phyloP scores from a whole-genome alignment of 2,113 vertebrate species.

The Pheucticus melanocephalus region DNA sequence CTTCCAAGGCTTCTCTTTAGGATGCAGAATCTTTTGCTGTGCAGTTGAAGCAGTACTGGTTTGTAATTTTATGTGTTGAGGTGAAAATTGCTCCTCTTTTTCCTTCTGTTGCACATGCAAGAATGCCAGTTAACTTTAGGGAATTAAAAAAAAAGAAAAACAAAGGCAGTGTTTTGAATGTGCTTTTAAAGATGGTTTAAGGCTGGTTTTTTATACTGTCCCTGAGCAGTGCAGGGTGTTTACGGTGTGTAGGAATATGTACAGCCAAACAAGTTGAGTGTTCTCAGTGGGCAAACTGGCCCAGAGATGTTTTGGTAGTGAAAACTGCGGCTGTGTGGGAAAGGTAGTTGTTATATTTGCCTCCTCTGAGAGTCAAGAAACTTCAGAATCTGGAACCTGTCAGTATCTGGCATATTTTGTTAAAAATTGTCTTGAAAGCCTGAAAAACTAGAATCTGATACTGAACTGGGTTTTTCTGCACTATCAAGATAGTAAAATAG shows the following conservation, averaged over 20 bases:
- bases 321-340: background rate
- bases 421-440: background rate
- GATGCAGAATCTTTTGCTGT: background rate
- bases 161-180: rapidly evolving
- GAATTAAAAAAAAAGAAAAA: rapidly evolving
- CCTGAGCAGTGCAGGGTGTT: background rate
- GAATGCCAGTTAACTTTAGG: no score
- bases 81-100: background rate
- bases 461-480: background rate
- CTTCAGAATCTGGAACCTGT: background rate
- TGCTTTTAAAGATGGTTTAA: background rate
- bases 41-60: background rate
- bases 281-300: background rate
- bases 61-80: background rate
- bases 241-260: background rate
- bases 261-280: background rate
- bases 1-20: background rate
- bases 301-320: background rate
- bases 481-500: background rate
- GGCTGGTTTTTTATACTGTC: background rate
- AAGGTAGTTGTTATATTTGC: background rate
- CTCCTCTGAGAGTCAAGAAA: background rate
- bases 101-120: background rate
- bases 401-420: background rate
- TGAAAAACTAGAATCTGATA: background rate